Base-by-base conservation (phyloP, 64 coral and sea anemone genomes). In the Catalaphyllia jardinei region DNA sequence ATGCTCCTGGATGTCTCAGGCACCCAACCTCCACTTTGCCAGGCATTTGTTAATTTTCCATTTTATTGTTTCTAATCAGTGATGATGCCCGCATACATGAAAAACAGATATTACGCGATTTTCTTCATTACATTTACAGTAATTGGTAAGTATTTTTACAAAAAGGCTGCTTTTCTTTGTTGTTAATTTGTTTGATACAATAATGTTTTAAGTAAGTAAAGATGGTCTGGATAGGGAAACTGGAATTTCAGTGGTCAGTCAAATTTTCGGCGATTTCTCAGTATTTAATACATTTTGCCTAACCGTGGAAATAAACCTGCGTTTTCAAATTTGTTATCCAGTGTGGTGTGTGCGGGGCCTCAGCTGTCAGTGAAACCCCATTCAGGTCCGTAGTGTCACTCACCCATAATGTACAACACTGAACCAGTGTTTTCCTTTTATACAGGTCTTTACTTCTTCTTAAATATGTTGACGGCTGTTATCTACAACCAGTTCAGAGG, bases 401-500 rank as follows among this genome's bases (percentile, higher is more conserved):
- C 42, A 46, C 42, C 42, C 6, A 46, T 59, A 64, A 18, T 35
- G 52, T 49, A 15, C n/a, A 20, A 29, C 29, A 71, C 42, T 46
- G 42, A 46, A 46, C 42, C 42, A 10, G 54, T 57, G 10, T 1
- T 88, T 73, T 74, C 63, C 25, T 81, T 79, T 46, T 17, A 65
- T 79, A 18, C 86, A 99, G 97, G 97, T 22, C 87, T 99, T 54
- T 99, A 99, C 30, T 99, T 94, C 67, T 95, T 99, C 52, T 91
- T 99, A 31, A 99, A 99, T 86, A 62, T 99, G n/a, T 86, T 99
- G 24, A 95, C 94, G 35, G 97, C 97, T n/a, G 88, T 99, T 18
- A 90, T 99, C 22, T 99, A 99, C 77, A 95, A 95, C 46, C 97
- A 99, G 65, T 99, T 99, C 67, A 89, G 94, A 95, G 97, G 97